These are phyloP conservation scores for Antechinus stuartii DNA, from an alignment of 2,113 vertebrate genomes.

Conservation along the genomic window DNA sequence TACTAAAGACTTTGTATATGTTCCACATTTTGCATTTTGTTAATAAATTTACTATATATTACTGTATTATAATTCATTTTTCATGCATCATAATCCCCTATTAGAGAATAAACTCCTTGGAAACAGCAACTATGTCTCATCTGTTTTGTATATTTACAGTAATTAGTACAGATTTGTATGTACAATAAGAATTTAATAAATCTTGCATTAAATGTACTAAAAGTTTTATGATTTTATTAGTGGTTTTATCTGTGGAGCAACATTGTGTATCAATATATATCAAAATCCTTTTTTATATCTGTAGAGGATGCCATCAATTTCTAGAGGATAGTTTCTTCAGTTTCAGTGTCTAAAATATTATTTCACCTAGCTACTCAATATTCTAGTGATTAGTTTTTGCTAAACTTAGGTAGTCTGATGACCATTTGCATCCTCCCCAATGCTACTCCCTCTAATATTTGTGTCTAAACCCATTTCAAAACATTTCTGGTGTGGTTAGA, in stretches of 20 bases:
- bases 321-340: background rate
- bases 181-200: background rate
- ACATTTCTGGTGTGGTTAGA: background rate
- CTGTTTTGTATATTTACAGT: background rate
- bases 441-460: background rate
- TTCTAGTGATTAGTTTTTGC: background rate
- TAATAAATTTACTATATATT: background rate
- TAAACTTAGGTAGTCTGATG: background rate
- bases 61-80: background rate
- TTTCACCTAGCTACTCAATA: background rate
- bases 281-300: background rate
- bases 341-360: background rate
- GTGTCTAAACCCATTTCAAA: background rate
- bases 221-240: background rate
- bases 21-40: background rate
- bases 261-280: background rate
- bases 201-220: background rate
- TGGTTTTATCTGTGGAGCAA: background rate
- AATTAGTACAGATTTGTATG: background rate
- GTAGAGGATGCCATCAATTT: background rate
- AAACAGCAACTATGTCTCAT: background rate
- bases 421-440: background rate
- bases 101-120: background rate
- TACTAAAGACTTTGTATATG: background rate
- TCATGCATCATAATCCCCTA: background rate